Conservation (phyloP, 2,113 vertebrate species). For the Thunnus maccoyii region DNA sequence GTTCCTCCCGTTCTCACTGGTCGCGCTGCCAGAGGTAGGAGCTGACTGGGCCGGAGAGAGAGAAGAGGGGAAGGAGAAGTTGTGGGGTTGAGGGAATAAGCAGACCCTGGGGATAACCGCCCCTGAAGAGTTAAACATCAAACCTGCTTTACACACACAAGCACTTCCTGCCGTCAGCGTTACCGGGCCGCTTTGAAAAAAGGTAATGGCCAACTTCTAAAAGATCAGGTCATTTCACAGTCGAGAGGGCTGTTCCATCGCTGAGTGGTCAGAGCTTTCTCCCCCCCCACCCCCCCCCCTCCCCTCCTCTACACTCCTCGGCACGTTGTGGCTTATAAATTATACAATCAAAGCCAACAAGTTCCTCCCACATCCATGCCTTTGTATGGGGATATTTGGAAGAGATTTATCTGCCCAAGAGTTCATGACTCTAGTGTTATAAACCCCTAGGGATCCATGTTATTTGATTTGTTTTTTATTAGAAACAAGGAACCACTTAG, state of each 20-base stretch:
- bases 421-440: slow-evolving; percentile 69
- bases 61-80: slow-evolving; percentile 26
- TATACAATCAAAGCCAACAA: slow-evolving; percentile 55
- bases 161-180: slow-evolving; percentile 51
- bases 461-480: slow-evolving; percentile 81
- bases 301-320: not conserved
- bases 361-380: slow-evolving; percentile 54
- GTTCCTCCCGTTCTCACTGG: slow-evolving; percentile 65
- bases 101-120: slow-evolving; percentile 50
- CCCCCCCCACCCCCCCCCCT: too few species aligned
- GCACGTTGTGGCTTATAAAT: slow-evolving; percentile 52
- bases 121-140: slow-evolving; percentile 76
- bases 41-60: slow-evolving; percentile 34
- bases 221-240: slow-evolving; percentile 66
- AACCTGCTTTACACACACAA: slow-evolving; percentile 41
- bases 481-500: slow-evolving; percentile 80
- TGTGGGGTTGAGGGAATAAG: slow-evolving; percentile 25
- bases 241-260: slow-evolving; percentile 46
- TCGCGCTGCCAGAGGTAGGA: slow-evolving; percentile 66
- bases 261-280: slow-evolving; percentile 46
- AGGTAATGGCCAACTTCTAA: slow-evolving; percentile 64
- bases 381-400: slow-evolving; percentile 57
- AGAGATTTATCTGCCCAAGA: slow-evolving; percentile 62
- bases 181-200: slow-evolving; percentile 43
- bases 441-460: slow-evolving; percentile 65